These are phyloP conservation scores for Lutjanus argentimaculatus DNA, from an alignment of 2,797 vertebrate species.

Conservation along the genomic window DNA sequence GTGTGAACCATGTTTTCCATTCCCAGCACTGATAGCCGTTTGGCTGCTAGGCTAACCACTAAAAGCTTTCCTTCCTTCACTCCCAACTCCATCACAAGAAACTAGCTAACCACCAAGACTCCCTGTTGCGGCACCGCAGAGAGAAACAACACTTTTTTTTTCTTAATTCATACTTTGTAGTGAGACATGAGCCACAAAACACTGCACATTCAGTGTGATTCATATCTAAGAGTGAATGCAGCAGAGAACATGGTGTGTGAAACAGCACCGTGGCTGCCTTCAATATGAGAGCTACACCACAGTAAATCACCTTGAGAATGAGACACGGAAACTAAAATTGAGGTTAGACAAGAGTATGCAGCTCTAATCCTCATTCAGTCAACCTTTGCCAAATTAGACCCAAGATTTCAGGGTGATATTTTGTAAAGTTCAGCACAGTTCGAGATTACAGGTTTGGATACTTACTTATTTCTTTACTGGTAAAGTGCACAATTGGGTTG, in stretches of 20 bases:
- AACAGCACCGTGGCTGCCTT: constrained; percentile 15
- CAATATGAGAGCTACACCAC: not conserved
- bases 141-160: not conserved
- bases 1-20: constrained; percentile 67
- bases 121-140: constrained; percentile 8
- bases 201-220: constrained; percentile 22
- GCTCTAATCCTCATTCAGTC: not conserved
- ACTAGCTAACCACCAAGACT: constrained; percentile 1
- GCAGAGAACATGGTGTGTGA: constrained; percentile 21
- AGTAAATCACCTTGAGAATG: constrained; percentile 4
- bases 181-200: constrained; percentile 10
- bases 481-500: not conserved
- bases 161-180: constrained; percentile 9
- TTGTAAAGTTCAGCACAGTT: not conserved
- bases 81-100: constrained; percentile 34
- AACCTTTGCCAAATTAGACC: not conserved
- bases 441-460: not conserved
- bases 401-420: not conserved
- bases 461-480: constrained; percentile 14
- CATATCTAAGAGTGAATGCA: constrained; percentile 4
- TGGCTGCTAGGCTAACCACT: constrained; percentile 47
- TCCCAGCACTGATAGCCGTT: constrained; percentile 25
- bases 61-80: constrained; percentile 39
- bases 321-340: not conserved
- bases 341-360: not conserved